Evolutionary conservation across 2,888 invertebrate genomes (phyloP), one percentile per base, ranked within the genome.

Genomic region (Pheosia tremula): DNA sequence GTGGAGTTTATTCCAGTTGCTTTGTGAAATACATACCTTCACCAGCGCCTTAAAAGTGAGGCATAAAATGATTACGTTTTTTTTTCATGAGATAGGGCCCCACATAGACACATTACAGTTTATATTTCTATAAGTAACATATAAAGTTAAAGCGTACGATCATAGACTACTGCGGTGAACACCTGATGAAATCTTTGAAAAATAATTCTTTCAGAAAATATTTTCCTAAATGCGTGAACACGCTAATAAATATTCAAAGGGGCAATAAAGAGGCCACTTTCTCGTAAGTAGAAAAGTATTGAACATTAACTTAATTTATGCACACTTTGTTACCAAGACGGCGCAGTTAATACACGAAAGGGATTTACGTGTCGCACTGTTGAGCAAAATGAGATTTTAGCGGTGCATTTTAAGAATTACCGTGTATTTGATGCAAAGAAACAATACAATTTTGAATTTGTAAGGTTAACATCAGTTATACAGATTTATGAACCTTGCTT

Each of bases 281-380:
- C 84, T 85, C 84, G 88, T 90, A 89, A 91, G 90, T 90, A 90
- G 88, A 82, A 90, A 91, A 90, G 89, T 90, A 91, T 91, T 89
- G 90, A 88, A 90, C 90, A 90, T 91, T 90, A 90, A 90, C 82
- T 87, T 91, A 91, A 92, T 92, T 92, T 91, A 91, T 92, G 90
- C 91, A 86, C 87, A 87, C 89, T 90, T 89, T 88, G 90, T 89
- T 87, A 85, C 87, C 83, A 81, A 82, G 84, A 84, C 82, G 82
- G 84, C 78, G 82, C 80, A 74, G 81, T 81, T 77, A 81, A 80
- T 80, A 81, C 84, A 82, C 81, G 83, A 80, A 81, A 81, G 82
- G 88, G 87, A 87, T 88, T 90, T 87, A 84, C 83, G 80, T 85
- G 85, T 83, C 80, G 71, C 72, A 75, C 71, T 77, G 72, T 81